Percentiles rank a stretch among this genome's conserved stretches.
These are phyloP conservation scores for Myotis pilosus DNA, from an alignment of 2,797 vertebrate genomes.

Conservation along the genomic window DNA sequence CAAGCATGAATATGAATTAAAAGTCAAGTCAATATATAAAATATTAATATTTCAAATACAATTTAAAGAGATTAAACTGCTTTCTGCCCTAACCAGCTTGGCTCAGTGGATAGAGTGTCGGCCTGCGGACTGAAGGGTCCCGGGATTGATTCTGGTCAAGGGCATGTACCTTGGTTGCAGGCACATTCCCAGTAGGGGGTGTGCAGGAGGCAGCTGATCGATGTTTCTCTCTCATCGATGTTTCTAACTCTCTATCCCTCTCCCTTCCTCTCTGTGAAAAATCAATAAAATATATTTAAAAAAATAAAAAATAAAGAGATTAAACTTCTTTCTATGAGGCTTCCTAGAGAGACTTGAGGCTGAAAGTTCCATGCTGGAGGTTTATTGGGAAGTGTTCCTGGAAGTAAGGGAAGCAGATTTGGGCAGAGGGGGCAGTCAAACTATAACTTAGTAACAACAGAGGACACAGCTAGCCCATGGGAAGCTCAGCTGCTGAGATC, in stretches of 20 bases:
- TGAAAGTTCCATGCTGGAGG: background rate
- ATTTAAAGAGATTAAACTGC: background rate
- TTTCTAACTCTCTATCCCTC: too few relatives aligned
- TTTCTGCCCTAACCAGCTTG: too few relatives aligned
- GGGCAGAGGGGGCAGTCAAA: background rate
- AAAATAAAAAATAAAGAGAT: background rate
- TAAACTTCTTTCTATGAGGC: background rate
- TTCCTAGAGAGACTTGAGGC: background rate
- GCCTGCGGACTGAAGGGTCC: too few relatives aligned
- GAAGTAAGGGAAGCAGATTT: background rate
- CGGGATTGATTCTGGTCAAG: too few relatives aligned
- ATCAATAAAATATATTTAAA: too few relatives aligned
- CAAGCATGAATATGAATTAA: conserved; percentile 20
- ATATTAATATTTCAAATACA: background rate
- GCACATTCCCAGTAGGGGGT: too few relatives aligned
- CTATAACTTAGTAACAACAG: background rate
- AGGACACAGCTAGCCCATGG: background rate
- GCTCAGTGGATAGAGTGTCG: too few relatives aligned
- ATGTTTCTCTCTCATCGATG: too few relatives aligned
- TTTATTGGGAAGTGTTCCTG: background rate
- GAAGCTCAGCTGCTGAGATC: background rate
- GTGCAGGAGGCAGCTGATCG: too few relatives aligned
- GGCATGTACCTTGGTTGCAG: too few relatives aligned
- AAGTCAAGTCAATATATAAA: conserved; percentile 3
- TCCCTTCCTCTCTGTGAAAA: too few relatives aligned